Percentiles rank a stretch among this genome's conserved stretches.
These are phyloP conservation scores for Lucinisca nassula DNA, from an alignment of 2,888 invertebrate species.

Conservation along the genomic window DNA sequence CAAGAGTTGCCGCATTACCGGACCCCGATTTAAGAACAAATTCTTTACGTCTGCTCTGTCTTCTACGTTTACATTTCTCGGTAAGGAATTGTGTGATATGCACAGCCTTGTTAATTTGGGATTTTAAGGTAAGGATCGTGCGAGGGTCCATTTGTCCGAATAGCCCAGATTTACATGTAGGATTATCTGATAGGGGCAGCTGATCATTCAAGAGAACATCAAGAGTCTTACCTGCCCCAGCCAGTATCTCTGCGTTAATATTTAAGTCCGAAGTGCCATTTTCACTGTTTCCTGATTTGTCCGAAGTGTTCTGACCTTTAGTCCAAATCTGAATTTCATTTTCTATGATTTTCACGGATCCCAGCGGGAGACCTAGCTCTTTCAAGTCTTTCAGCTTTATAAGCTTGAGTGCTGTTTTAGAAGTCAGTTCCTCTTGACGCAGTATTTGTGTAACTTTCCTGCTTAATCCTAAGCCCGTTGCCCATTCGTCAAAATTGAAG, in stretches of 20 bases:
- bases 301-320: not conserved
- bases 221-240: not conserved
- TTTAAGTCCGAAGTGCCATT: not conserved
- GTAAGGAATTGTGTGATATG: slow-evolving; percentile 29
- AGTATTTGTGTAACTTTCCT: not conserved
- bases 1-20: slow-evolving; percentile 13
- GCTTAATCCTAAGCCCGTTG: not conserved
- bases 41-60: slow-evolving; percentile 39
- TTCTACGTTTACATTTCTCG: slow-evolving; percentile 31
- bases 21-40: not conserved
- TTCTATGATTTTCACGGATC: not conserved
- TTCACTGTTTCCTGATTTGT: not conserved
- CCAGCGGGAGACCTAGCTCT: not conserved
- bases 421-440: not conserved
- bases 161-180: not conserved
- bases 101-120: not conserved
- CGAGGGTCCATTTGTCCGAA: not conserved
- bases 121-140: not conserved
- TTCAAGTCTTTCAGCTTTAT: not conserved
- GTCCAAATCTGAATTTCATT: not conserved
- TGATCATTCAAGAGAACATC: not conserved
- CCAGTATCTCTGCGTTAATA: not conserved
- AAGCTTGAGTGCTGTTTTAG: not conserved
- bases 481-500: not conserved
- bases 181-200: not conserved